Percentiles rank a stretch among this genome's conserved stretches.
Evolutionary conservation across 2,888 invertebrate species (phyloP).

Genomic region (Macrophya annulata): DNA sequence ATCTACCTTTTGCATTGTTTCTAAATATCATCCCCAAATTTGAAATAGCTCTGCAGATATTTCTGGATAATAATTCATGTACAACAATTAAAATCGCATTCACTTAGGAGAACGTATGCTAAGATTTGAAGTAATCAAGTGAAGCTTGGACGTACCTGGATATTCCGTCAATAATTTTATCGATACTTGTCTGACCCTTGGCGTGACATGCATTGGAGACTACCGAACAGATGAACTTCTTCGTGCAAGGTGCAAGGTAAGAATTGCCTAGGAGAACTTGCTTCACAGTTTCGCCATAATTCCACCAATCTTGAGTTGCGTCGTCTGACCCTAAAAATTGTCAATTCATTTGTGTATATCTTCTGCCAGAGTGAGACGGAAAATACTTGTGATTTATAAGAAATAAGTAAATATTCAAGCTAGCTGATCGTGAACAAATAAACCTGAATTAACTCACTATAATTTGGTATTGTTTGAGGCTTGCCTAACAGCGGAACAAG

Average conservation of each 20-base stretch:
- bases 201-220: conserved; percentile 69
- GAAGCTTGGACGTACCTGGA: conserved; percentile 70
- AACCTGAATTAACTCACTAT: conserved; percentile 58
- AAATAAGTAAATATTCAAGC: conserved; percentile 30
- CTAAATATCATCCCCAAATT: background rate
- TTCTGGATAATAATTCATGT: background rate
- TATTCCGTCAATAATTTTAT: conserved; percentile 78
- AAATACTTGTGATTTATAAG: conserved; percentile 36
- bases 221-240: conserved; percentile 75
- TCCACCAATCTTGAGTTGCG: conserved; percentile 62
- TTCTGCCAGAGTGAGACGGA: background rate
- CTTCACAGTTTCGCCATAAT: conserved; percentile 71
- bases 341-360: conserved; percentile 5
- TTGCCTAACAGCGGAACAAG: conserved; percentile 80
- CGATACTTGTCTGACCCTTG: conserved; percentile 72
- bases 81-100: background rate
- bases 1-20: background rate
- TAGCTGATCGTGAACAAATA: background rate
- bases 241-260: conserved; percentile 75
- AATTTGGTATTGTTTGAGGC: conserved; percentile 63
- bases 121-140: background rate
- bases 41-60: background rate
- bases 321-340: conserved; percentile 67
- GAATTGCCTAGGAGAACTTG: conserved; percentile 74
- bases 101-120: background rate